Evolutionary conservation across 2,113 vertebrate genomes (phyloP).

Genomic region (Heloderma charlesbogerti): DNA sequence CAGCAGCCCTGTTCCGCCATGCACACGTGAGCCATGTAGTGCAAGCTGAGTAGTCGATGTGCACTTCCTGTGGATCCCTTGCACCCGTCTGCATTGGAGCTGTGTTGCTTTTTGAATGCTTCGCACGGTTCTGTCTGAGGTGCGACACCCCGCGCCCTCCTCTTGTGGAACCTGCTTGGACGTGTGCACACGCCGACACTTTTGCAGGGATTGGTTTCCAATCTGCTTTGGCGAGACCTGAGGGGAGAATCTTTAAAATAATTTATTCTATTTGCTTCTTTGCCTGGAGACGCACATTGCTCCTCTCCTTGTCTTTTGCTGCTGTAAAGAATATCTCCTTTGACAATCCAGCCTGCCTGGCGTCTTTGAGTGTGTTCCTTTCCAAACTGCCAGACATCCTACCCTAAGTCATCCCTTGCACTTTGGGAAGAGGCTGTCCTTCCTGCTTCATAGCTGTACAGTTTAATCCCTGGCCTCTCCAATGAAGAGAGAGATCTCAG

Average conservation of each 20-base stretch:
- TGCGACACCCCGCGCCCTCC: too few species aligned
- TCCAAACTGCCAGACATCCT: not conserved
- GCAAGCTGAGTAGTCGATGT: not conserved
- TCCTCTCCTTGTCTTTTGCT: not conserved
- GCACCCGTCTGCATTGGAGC: not conserved
- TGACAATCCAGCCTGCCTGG: not conserved
- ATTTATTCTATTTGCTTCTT: not conserved
- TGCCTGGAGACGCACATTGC: slow-evolving; percentile 2
- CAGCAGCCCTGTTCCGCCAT: not conserved
- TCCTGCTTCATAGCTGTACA: not conserved
- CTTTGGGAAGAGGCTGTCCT: not conserved
- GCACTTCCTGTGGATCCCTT: not conserved
- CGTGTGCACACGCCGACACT: not conserved
- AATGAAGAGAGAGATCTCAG: not conserved
- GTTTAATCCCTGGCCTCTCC: not conserved
- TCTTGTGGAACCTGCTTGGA: slow-evolving; percentile 10
- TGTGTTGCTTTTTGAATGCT: too few species aligned
- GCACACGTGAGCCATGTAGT: too few species aligned
- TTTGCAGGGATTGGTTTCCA: not conserved
- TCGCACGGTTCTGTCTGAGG: not conserved
- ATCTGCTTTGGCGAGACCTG: not conserved
- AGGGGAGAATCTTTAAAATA: slow-evolving; percentile 13
- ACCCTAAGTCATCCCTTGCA: not conserved
- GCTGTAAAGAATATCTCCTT: slow-evolving; percentile 1
- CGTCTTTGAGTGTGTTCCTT: not conserved